Conservation (phyloP, 2,888 invertebrate genomes). For the Tiliacea aurago region DNA sequence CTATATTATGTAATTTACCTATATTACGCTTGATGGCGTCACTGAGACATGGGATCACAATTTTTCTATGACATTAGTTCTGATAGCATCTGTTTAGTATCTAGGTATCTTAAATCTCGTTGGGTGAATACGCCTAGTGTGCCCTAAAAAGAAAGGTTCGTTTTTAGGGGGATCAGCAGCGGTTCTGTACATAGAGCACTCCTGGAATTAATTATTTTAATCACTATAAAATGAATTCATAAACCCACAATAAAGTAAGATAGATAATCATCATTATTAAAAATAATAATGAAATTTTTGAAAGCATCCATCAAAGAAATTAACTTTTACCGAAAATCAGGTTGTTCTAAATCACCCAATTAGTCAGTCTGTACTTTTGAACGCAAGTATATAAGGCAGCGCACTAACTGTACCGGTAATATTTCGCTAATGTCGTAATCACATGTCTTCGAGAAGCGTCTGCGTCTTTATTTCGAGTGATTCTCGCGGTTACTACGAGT, state of each 20-base stretch:
- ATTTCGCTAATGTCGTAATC: constrained; percentile 54
- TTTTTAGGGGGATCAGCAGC: not conserved
- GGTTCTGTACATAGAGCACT: not conserved
- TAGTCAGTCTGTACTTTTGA: constrained; percentile 25
- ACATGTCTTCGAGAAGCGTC: constrained; percentile 39
- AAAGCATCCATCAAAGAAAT: constrained; percentile 37
- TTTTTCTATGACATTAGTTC: too few species aligned
- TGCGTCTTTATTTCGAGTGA: constrained; percentile 35
- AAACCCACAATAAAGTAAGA: not conserved
- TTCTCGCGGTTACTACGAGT: constrained; percentile 21
- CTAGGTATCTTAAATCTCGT: too few species aligned
- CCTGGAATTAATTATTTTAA: too few species aligned
- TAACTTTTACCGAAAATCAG: constrained; percentile 46
- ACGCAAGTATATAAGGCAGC: constrained; percentile 22
- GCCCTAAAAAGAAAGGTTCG: too few species aligned
- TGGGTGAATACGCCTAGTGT: too few species aligned
- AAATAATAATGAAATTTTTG: not conserved
- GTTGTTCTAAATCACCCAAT: constrained; percentile 49
- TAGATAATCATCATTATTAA: constrained; percentile 15
- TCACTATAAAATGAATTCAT: too few species aligned
- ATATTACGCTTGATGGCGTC: too few species aligned
- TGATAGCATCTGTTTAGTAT: too few species aligned
- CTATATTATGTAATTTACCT: too few species aligned
- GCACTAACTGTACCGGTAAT: constrained; percentile 48
- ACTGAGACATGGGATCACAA: too few species aligned